Base-by-base conservation (phyloP, 1,140 invertebrate species). In the Phenacoccus solenopsis region DNA sequence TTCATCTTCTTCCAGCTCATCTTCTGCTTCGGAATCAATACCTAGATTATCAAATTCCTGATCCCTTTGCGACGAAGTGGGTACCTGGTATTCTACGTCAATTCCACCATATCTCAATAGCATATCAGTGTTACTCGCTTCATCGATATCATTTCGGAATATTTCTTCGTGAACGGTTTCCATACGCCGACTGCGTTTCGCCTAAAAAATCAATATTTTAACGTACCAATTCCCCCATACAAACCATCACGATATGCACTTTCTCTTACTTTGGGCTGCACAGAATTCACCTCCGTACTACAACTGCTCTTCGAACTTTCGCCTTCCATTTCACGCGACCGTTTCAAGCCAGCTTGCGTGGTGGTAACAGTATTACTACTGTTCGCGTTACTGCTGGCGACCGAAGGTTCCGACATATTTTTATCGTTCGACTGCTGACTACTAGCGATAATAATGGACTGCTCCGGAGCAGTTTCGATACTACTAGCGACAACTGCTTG, bases 31-130 rank as follows among this genome's bases (percentile, higher is more conserved):
- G 27, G 88, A 85, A 24, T 88, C 87, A 20, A 89, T 86, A 20
- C 91, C 86, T 27, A 90, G 86, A 59, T 84, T 81, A 72, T 91
- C 89, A 77, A 90, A 88, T 73, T 90, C 88, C 74, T 90, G 88
- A 76, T 91, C 89, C 28, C 88, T 83, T 75, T 90, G 89, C 24
- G 88, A 90, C 2, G 89, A 90, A 0, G 90, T 91, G 1, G 90
- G 89, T 56, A 91, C 88, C 80, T 90, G 84, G 75, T 86, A 86
- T 74, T 88, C 87, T 4, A 87, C 86, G 74, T 88, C 87, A 61
- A 67, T 68, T 4, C 70, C 38, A 0, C 32, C 68, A 24, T 71
- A 67, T 68, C 68, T 38, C 25, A 38, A 28, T 16, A 67, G 67
- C 67, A 69, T 68, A 69, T 49, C 38, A 2, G 38, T 16, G 38